Evolutionary conservation across 2,113 vertebrate genomes (phyloP), one percentile per base, ranked within the genome.

Genomic region (Pseudois nayaur): DNA sequence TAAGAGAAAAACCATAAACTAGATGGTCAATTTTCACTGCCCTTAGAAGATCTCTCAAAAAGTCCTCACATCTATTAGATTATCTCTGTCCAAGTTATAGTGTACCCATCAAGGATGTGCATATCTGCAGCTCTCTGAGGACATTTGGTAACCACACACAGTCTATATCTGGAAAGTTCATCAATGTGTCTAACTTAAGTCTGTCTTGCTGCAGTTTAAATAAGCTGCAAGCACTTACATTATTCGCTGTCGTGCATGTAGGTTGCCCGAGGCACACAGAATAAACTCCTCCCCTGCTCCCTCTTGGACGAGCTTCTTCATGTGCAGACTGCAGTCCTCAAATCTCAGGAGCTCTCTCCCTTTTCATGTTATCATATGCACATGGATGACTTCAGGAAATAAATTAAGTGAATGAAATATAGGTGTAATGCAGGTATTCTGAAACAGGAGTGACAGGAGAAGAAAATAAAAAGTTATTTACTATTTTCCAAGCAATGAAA

Each of bases 401-500:
- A 90, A 84, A 92, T 19, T 74, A 88, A 94, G 33, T 76, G 45
- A 89, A 83, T 52, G 83, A 95, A 97, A 88, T 97, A 89, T 52
- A 93, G n/a, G 19, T 64, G 19, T 71, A 40, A 84, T 13, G 6
- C 3, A 86, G 54, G 50, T 60, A 81, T 67, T 97, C 81, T 40
- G 59, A 94, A 50, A 91, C 40, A 60, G 23, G 17, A 81, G 25
- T 76, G 87, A 64, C 67, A 81, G 54, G 36, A 89, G 50, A 45
- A 87, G 54, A 81, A 93, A 97, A 97, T 48, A 67, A 36, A 43
- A 93, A 95, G 74, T 97, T 95, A 94, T 96, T 91, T 97, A 95
- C 86, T 97, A 95, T 96, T 90, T 95, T 79, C 91, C 87, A 96
- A 95, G 79, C 85, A 55, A 74, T 15, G 71, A 67, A 92, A 21